phyloP scores from a whole-genome alignment of 2,888 invertebrate species.

The Griposia aprilina region DNA sequence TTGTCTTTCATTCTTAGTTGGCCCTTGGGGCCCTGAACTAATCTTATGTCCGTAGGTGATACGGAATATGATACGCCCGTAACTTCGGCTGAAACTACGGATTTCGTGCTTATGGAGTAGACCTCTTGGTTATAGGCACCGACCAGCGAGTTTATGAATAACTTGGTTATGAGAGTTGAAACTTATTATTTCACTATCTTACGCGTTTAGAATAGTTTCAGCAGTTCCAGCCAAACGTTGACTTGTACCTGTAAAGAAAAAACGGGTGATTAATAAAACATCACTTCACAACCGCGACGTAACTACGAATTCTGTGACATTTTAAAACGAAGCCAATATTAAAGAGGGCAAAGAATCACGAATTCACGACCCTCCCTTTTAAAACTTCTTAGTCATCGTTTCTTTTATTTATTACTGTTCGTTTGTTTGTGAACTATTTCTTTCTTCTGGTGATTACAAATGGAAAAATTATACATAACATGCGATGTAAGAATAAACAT shows the following conservation, averaged over 20 bases:
- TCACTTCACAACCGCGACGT: neutral
- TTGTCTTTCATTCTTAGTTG: no score
- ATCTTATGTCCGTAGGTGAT: no score
- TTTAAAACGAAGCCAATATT: constrained; percentile 55
- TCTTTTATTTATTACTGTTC: constrained; percentile 44
- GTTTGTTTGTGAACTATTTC: constrained; percentile 51
- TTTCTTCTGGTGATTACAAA: constrained; percentile 54
- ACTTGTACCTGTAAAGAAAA: constrained; percentile 56
- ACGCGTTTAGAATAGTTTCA: constrained; percentile 9
- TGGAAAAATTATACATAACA: constrained; percentile 63
- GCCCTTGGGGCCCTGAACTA: no score
- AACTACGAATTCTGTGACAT: constrained; percentile 49
- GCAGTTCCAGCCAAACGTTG: neutral
- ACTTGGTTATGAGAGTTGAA: constrained; percentile 4
- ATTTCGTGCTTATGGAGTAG: no score
- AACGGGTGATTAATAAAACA: constrained; percentile 32
- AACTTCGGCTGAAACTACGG: no score
- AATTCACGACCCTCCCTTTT: constrained; percentile 38
- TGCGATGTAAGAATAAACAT: constrained; percentile 45
- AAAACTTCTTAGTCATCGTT: constrained; percentile 38
- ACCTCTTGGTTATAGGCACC: no score
- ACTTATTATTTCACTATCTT: constrained; percentile 35
- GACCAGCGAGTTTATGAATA: constrained; percentile 12
- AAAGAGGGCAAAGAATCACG: constrained; percentile 25
- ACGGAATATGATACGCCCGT: no score